phyloP scores from a whole-genome alignment of 2,888 invertebrate genomes.

The Lagria hirta region DNA sequence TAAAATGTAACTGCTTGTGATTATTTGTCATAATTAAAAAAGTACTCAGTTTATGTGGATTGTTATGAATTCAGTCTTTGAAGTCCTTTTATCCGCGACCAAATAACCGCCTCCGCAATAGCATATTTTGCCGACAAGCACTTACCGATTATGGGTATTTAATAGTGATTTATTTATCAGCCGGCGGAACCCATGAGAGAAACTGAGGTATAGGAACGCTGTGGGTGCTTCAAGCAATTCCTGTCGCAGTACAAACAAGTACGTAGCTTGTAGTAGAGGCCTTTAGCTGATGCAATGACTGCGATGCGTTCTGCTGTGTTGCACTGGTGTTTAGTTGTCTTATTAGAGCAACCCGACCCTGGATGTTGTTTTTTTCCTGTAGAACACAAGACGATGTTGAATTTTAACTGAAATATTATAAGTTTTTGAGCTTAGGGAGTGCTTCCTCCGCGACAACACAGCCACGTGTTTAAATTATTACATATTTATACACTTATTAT shows the following conservation, averaged over 20 bases:
- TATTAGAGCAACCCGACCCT: conserved; percentile 47
- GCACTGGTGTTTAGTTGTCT: conserved; percentile 53
- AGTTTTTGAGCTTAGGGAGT: conserved; percentile 27
- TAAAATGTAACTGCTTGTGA: too few relatives aligned
- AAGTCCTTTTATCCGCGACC: conserved; percentile 15
- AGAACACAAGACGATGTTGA: conserved; percentile 15
- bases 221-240: conserved; percentile 60
- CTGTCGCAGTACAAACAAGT: conserved; percentile 64
- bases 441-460: conserved; percentile 51
- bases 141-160: conserved; percentile 32
- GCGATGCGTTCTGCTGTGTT: conserved; percentile 51
- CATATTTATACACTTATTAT: too few relatives aligned
- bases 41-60: conserved; percentile 37
- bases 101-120: conserved; percentile 12
- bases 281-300: conserved; percentile 50
- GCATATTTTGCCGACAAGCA: conserved; percentile 26
- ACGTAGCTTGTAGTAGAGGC: conserved; percentile 60
- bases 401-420: too few relatives aligned
- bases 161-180: conserved; percentile 62
- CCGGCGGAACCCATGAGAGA: conserved; percentile 74
- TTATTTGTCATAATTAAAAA: too few relatives aligned
- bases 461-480: conserved; percentile 41
- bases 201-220: conserved; percentile 70
- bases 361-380: conserved; percentile 47
- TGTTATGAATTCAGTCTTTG: conserved; percentile 22